Evolutionary conservation across 2,113 vertebrate genomes (phyloP).

Genomic region (Porphyrio hochstetteri): DNA sequence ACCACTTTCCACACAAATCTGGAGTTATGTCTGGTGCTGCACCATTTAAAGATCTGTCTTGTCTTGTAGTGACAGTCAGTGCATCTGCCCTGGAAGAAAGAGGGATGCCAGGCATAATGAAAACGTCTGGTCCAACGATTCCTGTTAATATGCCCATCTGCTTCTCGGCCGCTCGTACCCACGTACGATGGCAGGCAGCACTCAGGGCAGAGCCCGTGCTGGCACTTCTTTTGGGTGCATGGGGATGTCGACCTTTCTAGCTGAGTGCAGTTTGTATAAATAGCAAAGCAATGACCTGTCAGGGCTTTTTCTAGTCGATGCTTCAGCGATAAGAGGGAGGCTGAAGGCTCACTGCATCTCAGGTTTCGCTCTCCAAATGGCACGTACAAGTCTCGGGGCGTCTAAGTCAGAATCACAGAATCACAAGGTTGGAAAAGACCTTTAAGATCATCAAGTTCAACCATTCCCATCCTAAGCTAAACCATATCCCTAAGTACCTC

Average conservation of each 20-base stretch:
- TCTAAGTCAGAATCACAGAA: neutral
- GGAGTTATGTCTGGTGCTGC: neutral
- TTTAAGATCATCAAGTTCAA: no score
- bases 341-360: neutral
- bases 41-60: neutral
- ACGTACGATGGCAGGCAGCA: accelerated
- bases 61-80: neutral
- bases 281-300: neutral
- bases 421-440: no score
- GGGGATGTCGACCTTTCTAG: neutral
- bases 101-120: neutral
- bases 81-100: constrained; percentile 14
- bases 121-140: neutral
- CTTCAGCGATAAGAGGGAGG: accelerated
- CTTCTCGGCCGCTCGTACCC: neutral
- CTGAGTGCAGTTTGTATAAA: neutral
- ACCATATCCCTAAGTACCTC: no score
- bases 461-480: no score
- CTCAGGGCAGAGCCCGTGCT: neutral
- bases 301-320: neutral
- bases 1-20: neutral
- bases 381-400: accelerated
- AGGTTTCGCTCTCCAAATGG: neutral
- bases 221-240: no score
- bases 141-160: constrained; percentile 11